These are phyloP conservation scores for Vanessa atalanta DNA, from an alignment of 1,140 invertebrate genomes.

Conservation along the genomic window DNA sequence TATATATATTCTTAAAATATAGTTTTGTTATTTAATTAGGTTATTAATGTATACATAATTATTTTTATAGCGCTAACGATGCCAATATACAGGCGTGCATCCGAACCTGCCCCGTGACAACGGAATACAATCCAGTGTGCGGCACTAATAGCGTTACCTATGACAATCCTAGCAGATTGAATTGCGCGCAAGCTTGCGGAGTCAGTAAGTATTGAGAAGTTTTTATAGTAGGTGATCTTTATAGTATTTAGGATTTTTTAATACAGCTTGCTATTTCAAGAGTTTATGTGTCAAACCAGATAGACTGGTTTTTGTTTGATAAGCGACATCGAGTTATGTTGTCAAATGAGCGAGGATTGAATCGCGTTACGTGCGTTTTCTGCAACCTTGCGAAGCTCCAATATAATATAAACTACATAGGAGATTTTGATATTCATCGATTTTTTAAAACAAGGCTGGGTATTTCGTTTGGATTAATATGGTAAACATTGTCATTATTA, in stretches of 20 bases:
- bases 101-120: conserved; percentile 78
- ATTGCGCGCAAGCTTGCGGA: conserved; percentile 83
- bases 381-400: no score
- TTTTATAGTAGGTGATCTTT: neutral
- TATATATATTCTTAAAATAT: no score
- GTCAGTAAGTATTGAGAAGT: conserved; percentile 47
- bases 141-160: conserved; percentile 84
- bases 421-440: no score
- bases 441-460: no score
- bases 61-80: neutral
- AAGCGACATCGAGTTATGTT: neutral
- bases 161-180: conserved; percentile 82
- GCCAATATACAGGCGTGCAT: conserved; percentile 59
- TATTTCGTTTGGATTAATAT: no score
- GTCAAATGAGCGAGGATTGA: neutral
- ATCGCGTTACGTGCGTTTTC: no score
- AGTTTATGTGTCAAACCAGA: neutral
- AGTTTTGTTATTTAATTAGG: no score
- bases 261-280: no score
- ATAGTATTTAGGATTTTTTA: neutral
- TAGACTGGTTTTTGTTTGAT: neutral
- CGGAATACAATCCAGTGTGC: conserved; percentile 87
- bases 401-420: no score
- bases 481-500: no score
- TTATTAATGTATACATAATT: neutral